These are phyloP conservation scores for Ptilonorhynchus violaceus DNA, from an alignment of 2,113 vertebrate species.

Conservation along the genomic window DNA sequence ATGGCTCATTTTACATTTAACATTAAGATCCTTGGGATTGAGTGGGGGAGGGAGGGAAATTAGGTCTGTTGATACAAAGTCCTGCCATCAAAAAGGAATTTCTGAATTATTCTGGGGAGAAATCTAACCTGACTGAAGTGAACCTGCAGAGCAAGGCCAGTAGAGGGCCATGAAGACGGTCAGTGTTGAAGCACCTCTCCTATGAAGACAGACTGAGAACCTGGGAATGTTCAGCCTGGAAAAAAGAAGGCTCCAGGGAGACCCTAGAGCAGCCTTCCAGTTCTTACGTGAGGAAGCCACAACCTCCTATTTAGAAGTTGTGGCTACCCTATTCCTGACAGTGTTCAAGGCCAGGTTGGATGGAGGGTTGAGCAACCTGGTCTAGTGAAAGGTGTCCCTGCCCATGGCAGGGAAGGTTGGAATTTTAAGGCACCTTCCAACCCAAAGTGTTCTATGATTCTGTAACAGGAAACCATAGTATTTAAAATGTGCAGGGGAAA, in stretches of 20 bases:
- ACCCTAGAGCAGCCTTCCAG: neutral
- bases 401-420: neutral
- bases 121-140: neutral
- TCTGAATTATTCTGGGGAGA: neutral
- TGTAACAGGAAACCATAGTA: neutral
- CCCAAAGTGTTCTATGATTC: neutral
- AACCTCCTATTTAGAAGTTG: neutral
- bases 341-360: neutral
- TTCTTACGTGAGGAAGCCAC: no score
- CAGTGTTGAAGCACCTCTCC: neutral
- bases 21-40: neutral
- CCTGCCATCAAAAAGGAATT: neutral
- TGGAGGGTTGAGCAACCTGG: neutral
- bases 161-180: neutral
- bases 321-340: neutral
- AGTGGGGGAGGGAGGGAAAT: rapidly evolving
- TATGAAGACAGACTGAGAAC: neutral
- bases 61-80: neutral
- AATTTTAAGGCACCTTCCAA: neutral
- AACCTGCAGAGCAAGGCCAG: neutral
- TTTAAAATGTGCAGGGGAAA: neutral
- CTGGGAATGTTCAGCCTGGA: neutral
- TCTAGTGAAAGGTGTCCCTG: neutral
- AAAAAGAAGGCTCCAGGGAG: neutral
- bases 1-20: neutral